Percentiles rank a stretch among this genome's conserved stretches.
Evolutionary conservation across 1,140 invertebrate species (phyloP).

Genomic region (Euwallacea similis): DNA sequence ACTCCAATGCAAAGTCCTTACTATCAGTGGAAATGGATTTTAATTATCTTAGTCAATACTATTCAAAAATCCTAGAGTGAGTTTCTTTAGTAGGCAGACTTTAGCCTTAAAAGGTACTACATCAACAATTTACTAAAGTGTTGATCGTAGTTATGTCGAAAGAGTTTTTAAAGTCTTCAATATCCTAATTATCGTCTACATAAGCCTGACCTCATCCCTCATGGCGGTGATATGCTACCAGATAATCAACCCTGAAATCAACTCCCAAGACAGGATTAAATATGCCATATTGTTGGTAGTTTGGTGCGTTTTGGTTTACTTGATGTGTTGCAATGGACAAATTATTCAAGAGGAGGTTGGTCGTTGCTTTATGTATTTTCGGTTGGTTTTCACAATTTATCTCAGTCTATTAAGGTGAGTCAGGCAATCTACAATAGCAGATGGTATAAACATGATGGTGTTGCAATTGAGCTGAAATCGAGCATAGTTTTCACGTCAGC

Average conservation of each 20-base stretch:
- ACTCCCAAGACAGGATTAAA: neutral
- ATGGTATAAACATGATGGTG: constrained; percentile 8
- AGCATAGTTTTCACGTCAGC: neutral
- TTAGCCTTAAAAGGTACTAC: no score
- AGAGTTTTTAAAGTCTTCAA: constrained; percentile 9
- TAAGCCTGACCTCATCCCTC: constrained; percentile 1
- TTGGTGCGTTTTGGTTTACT: constrained; percentile 1
- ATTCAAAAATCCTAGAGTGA: no score
- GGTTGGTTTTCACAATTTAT: no score
- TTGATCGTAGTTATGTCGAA: neutral
- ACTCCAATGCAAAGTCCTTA: neutral
- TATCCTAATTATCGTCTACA: constrained; percentile 4
- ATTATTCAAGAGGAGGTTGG: constrained; percentile 13
- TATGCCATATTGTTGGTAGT: constrained; percentile 2
- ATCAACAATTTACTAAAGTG: no score
- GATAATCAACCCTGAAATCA: neutral
- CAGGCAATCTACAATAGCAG: constrained; percentile 20
- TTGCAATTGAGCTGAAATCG: neutral
- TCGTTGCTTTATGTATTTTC: no score
- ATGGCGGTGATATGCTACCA: constrained; percentile 9
- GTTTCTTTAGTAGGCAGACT: no score
- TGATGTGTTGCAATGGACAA: constrained; percentile 1
- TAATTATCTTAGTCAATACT: no score
- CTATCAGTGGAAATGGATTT: no score
- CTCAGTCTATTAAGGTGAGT: constrained; percentile 17